Conservation (phyloP, 2,113 vertebrate species). For the Tinamus guttatus region DNA sequence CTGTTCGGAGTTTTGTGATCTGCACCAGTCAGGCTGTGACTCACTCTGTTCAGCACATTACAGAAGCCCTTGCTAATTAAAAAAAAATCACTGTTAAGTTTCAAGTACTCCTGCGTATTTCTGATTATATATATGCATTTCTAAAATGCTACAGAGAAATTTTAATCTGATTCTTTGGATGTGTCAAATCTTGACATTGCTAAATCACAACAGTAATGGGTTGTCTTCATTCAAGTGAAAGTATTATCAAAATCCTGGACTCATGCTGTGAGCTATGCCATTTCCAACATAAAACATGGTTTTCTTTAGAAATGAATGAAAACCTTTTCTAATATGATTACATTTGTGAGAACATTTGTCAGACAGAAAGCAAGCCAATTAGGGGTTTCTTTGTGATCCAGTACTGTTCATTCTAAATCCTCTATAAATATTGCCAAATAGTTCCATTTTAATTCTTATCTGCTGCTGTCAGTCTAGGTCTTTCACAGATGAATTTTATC, state of each 20-base stretch:
- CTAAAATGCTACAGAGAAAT: neutral
- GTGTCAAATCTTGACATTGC: neutral
- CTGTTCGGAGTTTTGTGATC: neutral
- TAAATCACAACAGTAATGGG: neutral
- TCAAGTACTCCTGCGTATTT: neutral
- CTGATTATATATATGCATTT: neutral
- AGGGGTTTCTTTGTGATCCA: conserved; percentile 35
- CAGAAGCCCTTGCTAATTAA: neutral
- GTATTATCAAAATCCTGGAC: neutral
- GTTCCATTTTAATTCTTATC: conserved; percentile 6
- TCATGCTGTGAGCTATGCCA: neutral
- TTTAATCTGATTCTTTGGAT: neutral
- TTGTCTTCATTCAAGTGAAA: neutral
- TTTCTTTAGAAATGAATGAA: conserved; percentile 44
- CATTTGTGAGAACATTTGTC: conserved; percentile 2
- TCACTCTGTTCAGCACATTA: neutral
- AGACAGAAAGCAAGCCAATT: neutral
- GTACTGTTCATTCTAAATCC: conserved; percentile 1
- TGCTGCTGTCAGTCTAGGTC: neutral
- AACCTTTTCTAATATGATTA: neutral
- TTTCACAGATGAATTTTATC: conserved; percentile 18
- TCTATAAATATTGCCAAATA: conserved; percentile 28
- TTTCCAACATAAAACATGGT: neutral
- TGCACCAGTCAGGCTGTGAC: accelerated
- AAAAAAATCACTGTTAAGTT: neutral